Conservation (phyloP, 1,140 invertebrate species). For the Bombyx mandarina region DNA sequence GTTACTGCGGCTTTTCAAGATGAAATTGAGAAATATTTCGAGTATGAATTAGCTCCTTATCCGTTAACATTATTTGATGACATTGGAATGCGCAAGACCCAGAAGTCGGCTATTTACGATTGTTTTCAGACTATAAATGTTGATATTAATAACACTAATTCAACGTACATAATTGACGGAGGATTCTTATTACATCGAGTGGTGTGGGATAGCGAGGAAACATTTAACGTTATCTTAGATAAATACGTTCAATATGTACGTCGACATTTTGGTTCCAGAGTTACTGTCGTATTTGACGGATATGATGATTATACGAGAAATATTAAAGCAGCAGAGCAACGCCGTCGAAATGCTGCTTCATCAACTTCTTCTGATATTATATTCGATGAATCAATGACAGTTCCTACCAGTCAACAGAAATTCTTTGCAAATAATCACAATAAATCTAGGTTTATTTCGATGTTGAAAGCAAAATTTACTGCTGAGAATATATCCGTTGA, state of each 20-base stretch:
- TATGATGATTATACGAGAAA: constrained; percentile 24
- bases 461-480: constrained; percentile 29
- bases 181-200: constrained; percentile 20
- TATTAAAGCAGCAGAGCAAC: constrained; percentile 24
- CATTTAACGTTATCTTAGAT: constrained; percentile 20
- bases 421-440: constrained; percentile 40
- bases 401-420: constrained; percentile 36
- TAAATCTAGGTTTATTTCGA: constrained; percentile 28
- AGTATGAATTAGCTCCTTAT: constrained; percentile 37
- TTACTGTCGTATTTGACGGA: constrained; percentile 39
- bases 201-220: constrained; percentile 16
- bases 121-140: constrained; percentile 27
- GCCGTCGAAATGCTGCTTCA: constrained; percentile 26
- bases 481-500: constrained; percentile 13
- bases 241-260: constrained; percentile 24
- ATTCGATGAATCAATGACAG: constrained; percentile 37
- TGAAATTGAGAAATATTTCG: constrained; percentile 36
- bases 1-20: constrained; percentile 17
- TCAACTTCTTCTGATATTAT: constrained; percentile 27
- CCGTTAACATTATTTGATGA: constrained; percentile 40
- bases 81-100: constrained; percentile 24
- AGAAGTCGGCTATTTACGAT: constrained; percentile 41
- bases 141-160: constrained; percentile 19
- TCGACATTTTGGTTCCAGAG: constrained; percentile 21
- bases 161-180: constrained; percentile 26